Percentiles rank a stretch among this genome's conserved stretches.
phyloP scores from a whole-genome alignment of 2,888 invertebrate species.

The Drosophila birchii region DNA sequence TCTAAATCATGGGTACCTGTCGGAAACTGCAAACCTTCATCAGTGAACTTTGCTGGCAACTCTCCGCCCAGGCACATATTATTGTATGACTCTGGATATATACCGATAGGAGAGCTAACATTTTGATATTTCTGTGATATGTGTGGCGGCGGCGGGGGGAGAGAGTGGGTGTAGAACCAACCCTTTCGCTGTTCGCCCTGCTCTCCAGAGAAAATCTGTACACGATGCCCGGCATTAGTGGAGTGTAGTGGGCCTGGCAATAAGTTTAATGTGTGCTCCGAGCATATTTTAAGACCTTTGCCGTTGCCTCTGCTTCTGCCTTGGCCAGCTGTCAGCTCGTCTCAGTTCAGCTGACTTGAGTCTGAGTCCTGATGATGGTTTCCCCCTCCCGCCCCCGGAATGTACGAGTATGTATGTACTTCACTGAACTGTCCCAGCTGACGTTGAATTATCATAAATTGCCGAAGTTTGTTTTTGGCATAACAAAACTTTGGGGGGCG shows the following conservation, averaged over 20 bases:
- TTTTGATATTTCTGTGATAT: conserved; percentile 62
- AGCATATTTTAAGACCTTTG: conserved; percentile 69
- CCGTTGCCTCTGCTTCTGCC: conserved; percentile 38
- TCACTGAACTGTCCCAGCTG: conserved; percentile 82
- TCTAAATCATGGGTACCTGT: conserved; percentile 67
- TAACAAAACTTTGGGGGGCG: conserved; percentile 67
- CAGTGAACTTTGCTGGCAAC: conserved; percentile 60
- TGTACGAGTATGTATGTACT: conserved; percentile 53
- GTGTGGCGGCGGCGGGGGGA: conserved; percentile 19
- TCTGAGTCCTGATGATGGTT: conserved; percentile 63
- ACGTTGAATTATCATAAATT: conserved; percentile 83
- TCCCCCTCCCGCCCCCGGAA: conserved; percentile 1
- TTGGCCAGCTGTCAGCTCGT: conserved; percentile 73
- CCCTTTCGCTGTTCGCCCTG: conserved; percentile 76
- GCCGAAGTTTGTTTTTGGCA: conserved; percentile 79
- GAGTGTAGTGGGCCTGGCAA: conserved; percentile 51
- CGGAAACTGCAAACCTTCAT: conserved; percentile 61
- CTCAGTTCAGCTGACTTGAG: conserved; percentile 47
- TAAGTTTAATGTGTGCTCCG: conserved; percentile 80
- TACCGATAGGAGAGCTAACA: conserved; percentile 48
- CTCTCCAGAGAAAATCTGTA: conserved; percentile 64
- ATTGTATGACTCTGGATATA: conserved; percentile 16
- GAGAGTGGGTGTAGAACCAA: conserved; percentile 50
- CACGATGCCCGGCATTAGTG: conserved; percentile 59
- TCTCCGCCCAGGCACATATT: conserved; percentile 44